Evolutionary conservation across 2,888 invertebrate genomes (phyloP), one percentile per base, ranked within the genome.

Genomic region (Drosophila neonasuta): DNA sequence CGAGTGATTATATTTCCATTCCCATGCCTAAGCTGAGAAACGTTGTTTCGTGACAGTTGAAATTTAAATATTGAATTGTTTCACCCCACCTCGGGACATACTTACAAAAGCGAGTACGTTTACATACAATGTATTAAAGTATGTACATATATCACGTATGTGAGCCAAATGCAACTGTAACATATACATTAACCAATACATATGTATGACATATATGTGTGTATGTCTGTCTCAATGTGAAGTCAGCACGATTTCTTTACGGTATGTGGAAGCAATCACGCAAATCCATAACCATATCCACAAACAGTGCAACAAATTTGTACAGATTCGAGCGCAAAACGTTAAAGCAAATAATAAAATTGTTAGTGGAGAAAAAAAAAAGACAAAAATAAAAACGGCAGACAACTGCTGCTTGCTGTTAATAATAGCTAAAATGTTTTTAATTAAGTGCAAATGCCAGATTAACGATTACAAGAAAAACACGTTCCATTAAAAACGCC

Each of bases 401-500:
- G 32, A 32, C 80, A 57, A 64, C 55, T 62, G 63, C 65, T 74
- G 84, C 80, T 81, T 62, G 63, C 65, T 74, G 84, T 83, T 81
- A 83, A 81, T 81, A 83, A 80, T 85, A 79, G 80, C 82, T 80
- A 85, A 85, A 83, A 85, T 84, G 77, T 77, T 84, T 84, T 83
- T 85, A 84, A 84, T 84, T 83, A 86, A 83, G 84, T 84, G 84
- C 83, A 86, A 84, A 86, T 86, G 83, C 83, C 84, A 84, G 80
- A 83, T 85, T 82, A 84, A 79, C 76, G 86, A 86, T 86, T 86
- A 80, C 81, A 83, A 79, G 74, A 79, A 78, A 80, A 86, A 84
- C 85, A 85, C 78, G 82, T 83, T 85, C 80, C 82, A 78, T 81
- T 81, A 69, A 76, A 74, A 74, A 66, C 68, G 71, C 73, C 79